These are phyloP conservation scores for Pogoniulus pusillus DNA, from an alignment of 2,797 vertebrate species.

Conservation along the genomic window DNA sequence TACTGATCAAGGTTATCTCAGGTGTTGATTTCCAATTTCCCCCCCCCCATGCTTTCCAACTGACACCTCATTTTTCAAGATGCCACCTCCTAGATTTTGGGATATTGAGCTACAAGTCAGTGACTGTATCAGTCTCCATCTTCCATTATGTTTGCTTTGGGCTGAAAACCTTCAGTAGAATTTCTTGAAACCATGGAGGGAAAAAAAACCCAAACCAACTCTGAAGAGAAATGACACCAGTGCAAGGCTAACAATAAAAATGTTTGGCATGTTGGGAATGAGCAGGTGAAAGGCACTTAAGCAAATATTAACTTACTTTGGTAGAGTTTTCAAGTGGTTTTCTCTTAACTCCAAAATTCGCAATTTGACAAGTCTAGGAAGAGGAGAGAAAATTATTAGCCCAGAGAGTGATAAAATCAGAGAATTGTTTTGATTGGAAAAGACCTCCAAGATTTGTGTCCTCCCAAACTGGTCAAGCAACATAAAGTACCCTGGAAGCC, in stretches of 20 bases:
- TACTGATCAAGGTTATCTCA: not conserved
- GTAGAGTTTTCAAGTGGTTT: slow-evolving; percentile 99
- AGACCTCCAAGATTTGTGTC: too few species aligned
- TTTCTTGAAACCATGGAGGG: not conserved
- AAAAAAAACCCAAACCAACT: not conserved
- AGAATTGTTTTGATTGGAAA: too few species aligned
- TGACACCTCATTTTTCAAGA: not conserved
- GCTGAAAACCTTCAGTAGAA: not conserved
- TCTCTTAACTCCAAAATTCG: slow-evolving; percentile 97
- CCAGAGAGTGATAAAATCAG: not conserved
- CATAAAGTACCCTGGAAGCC: too few species aligned
- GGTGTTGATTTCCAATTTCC: not conserved
- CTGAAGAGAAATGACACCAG: not conserved
- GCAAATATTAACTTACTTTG: slow-evolving; percentile 90
- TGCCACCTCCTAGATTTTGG: not conserved
- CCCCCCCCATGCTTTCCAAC: not conserved
- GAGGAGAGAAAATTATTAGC: not conserved
- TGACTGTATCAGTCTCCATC: not conserved
- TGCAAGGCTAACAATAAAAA: not conserved
- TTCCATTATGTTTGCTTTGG: not conserved
- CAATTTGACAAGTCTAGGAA: slow-evolving; percentile 94
- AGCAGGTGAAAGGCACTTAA: not conserved
- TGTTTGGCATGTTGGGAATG: not conserved
- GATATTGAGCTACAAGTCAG: not conserved
- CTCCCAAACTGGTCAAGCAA: too few species aligned